Percentiles rank a stretch among this genome's conserved stretches.
phyloP scores from a whole-genome alignment of 2,888 invertebrate genomes.

The Drosophila buzzatii region DNA sequence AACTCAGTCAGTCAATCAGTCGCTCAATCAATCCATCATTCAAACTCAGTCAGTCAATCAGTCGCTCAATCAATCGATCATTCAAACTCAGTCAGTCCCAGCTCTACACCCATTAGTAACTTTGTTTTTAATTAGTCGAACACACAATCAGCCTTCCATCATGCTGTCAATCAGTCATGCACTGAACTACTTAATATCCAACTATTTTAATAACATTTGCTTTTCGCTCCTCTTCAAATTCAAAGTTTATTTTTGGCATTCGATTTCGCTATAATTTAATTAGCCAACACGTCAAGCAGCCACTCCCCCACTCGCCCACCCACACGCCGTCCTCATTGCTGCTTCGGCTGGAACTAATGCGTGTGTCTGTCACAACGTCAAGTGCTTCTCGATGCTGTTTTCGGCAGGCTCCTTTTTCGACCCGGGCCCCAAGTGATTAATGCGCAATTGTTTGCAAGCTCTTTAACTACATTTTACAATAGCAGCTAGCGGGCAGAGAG shows the following conservation, averaged over 20 bases:
- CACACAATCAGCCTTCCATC: not conserved
- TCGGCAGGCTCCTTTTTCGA: slow-evolving; percentile 30
- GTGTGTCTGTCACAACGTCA: slow-evolving; percentile 21
- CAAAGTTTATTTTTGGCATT: slow-evolving; percentile 12
- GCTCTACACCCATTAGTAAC: too few species aligned
- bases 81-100: not conserved
- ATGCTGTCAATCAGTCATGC: not conserved
- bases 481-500: slow-evolving; percentile 36
- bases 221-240: not conserved
- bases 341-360: slow-evolving; percentile 4
- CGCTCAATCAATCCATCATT: not conserved
- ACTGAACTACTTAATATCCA: not conserved
- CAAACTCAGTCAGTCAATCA: not conserved
- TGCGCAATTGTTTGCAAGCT: slow-evolving; percentile 73
- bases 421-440: slow-evolving; percentile 56
- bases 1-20: not conserved
- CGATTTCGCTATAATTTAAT: slow-evolving; percentile 22
- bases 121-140: not conserved
- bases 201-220: not conserved
- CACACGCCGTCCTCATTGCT: not conserved
- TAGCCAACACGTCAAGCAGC: slow-evolving; percentile 4
- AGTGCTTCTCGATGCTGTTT: slow-evolving; percentile 29
- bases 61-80: not conserved
- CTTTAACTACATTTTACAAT: slow-evolving; percentile 62
- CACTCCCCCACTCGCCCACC: not conserved